Evolutionary conservation across 37 sponge, comb jelly and placozoan species (phyloP), one percentile per base, ranked within the genome.

Genomic region (Chondrilla cf. caribensis): DNA sequence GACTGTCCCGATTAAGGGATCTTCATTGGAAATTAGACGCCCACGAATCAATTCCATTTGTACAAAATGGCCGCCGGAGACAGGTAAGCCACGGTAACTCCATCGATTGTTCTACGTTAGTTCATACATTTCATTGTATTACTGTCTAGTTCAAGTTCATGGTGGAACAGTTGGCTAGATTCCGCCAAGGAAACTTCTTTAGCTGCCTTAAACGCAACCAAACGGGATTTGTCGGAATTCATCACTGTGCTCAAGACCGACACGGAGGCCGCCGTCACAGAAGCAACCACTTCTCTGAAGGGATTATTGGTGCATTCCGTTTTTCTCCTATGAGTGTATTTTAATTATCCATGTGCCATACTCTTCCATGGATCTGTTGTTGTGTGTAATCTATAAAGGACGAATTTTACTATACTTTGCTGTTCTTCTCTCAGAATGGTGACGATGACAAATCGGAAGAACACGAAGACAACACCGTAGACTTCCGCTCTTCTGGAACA

Each of bases 141-240:
- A 26, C 29, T 26, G 22, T 15, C 5, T 70, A 70, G 71, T 31
- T 70, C 37, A 33, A 70, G 71, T 70, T 70, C 71, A 8, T 70
- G 71, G 71, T 70, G 71, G 71, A 70, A 31, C 32, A 29, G 71
- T 8, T 70, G 21, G 71, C 5, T 70, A 31, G 18, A 70, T 32
- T 17, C 71, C 4, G 71, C 71, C 21, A 70, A 70, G 38, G 71
- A 70, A 18, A 70, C 71, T 36, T 70, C 71, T 9, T 9, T 87
- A 17, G 55, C 32, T 24, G 91, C 91, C 0, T 58, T 91, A 43
- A 84, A 7, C 70, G 88, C 82, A 0, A 91, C 91, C 32, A 87
- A 77, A 81, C 66, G 91, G 31, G 91, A 91, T 62, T 66, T 91
- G 25, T 78, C 85, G 22, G 91, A 91, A 68, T 91, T 91, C 81